Evolutionary conservation across 2,113 vertebrate species (phyloP), one percentile per base, ranked within the genome.

Genomic region (Chroicocephalus ridibundus): DNA sequence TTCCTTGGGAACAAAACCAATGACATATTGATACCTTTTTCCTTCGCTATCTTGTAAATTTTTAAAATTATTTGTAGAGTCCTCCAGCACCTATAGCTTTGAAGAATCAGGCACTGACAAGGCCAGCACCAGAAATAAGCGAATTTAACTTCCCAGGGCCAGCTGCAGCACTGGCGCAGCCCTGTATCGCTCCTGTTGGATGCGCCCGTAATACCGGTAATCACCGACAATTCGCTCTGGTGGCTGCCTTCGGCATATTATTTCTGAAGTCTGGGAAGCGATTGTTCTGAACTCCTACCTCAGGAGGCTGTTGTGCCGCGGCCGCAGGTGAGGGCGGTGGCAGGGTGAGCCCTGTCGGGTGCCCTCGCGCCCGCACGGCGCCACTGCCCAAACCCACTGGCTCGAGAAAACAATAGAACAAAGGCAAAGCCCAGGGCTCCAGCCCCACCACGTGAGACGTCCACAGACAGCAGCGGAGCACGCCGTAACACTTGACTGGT

Each of bases 381-480:
- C 44, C 19, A 27, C 84, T 7, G 34, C 82, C 51, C 90, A 60
- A 85, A 84, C 69, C 90, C 93, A 88, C 51, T 80, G 93, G 31
- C 57, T 72, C 90, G 94, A 96, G 89, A 96, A 97, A 88, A 97
- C 94, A 97, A 97, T 94, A 54, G 93, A 94, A 95, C 96, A 97
- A 97, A 97, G 95, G 81, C 78, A 46, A 83, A 69, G 83, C 61
- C 47, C 27, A 2, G 47, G 65, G 25, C 60, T 47, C 24, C 72
- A 25, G 44, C 26, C 5, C 7, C 70, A 34, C 6, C 70, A 11
- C 1, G 0, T 12, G 55, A 83, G n/a, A 54, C 3, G 29, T 25
- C 40, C 32, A 46, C 76, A 36, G 79, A 42, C 86, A 72, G 42
- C 36, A 79, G 34, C 27, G 4, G 16, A 81, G 80, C 38, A 25